Base-by-base conservation (phyloP, 2,888 invertebrate genomes). In the Pandemis heparana region DNA sequence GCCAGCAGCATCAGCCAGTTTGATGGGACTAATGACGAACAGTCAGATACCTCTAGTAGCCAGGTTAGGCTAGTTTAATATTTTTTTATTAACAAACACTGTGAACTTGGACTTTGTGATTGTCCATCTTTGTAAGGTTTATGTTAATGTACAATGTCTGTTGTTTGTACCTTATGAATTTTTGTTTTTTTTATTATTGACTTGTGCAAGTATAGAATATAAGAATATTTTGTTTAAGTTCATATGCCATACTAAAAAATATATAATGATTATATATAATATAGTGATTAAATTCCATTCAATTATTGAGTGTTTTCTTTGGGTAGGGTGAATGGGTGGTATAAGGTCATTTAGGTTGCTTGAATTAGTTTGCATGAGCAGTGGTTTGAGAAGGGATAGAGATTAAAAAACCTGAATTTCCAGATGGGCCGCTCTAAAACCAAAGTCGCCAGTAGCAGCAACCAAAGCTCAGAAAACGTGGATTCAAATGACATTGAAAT, bases 391-490 rank as follows among this genome's bases (percentile, higher is more conserved):
- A 75, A 65, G 7, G 6, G 39, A 74, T 32, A 38, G 16, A 73
- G 51, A 69, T 69, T 60, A 74, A 53, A 70, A 61, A 4, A 74
- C 65, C 69, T 74, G 60, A 70, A 65, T 70, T 78, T 77, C 23
- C 94, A 94, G 94, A 94, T 94, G 90, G 92, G 91, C 87, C 89
- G 89, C 77, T 87, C 92, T 89, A 93, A 89, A 84, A 84, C 85
- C 82, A 92, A 90, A 83, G 87, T 87, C 77, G 85, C 88, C 81
- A 85, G 85, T 82, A 89, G 91, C 87, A 88, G 91, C 84, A 86
- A 87, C 81, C 88, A 89, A 83, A 90, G 86, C 85, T 90, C 92
- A 81, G 90, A 92, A 84, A 85, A 82, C 79, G 86, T 85, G 83
- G 92, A 92, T 75, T 77, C 84, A 78, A 85, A 81, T 85, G 94